Evolutionary conservation across 2,888 invertebrate species (phyloP).

Genomic region (Scaptomyza reducta): DNA sequence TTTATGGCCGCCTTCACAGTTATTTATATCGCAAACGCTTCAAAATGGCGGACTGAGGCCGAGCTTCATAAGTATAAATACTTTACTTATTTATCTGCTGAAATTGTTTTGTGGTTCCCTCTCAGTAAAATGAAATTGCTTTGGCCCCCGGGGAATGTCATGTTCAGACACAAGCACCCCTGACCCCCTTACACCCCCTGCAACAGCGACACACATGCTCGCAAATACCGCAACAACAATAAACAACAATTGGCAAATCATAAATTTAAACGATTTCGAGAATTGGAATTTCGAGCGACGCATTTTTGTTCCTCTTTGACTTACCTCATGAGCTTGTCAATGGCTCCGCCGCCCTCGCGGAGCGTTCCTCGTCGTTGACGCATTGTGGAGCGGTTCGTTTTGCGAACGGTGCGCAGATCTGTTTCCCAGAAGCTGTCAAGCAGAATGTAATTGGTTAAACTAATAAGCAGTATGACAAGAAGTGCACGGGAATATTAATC

Average conservation of each 20-base stretch:
- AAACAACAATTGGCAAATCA: slow-evolving; percentile 68
- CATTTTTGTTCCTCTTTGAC: slow-evolving; percentile 19
- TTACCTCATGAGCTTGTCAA: slow-evolving; percentile 64
- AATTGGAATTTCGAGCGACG: slow-evolving; percentile 10
- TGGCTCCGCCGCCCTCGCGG: slow-evolving; percentile 28
- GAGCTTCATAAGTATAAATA: slow-evolving; percentile 45
- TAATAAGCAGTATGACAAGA: too few species aligned
- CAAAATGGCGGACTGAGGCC: background rate
- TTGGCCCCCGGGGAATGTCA: slow-evolving; percentile 49
- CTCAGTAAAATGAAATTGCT: slow-evolving; percentile 57
- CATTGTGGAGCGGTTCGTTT: slow-evolving; percentile 87
- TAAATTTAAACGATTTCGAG: slow-evolving; percentile 47
- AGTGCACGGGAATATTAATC: too few species aligned
- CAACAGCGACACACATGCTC: slow-evolving; percentile 38
- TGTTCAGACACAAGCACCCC: slow-evolving; percentile 21
- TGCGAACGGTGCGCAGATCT: slow-evolving; percentile 90
- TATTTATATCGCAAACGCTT: slow-evolving; percentile 49
- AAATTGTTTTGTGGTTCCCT: slow-evolving; percentile 53
- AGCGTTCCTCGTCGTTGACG: slow-evolving; percentile 70
- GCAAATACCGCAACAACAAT: slow-evolving; percentile 69
- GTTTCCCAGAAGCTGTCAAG: slow-evolving; percentile 89
- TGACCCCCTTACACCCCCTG: slow-evolving; percentile 3
- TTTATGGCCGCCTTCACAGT: slow-evolving; percentile 34
- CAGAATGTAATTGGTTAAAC: slow-evolving; percentile 15
- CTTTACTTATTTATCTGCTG: slow-evolving; percentile 70